Evolutionary conservation across 2,888 invertebrate genomes (phyloP).

Genomic region (Parapristionchus giblindavisi): DNA sequence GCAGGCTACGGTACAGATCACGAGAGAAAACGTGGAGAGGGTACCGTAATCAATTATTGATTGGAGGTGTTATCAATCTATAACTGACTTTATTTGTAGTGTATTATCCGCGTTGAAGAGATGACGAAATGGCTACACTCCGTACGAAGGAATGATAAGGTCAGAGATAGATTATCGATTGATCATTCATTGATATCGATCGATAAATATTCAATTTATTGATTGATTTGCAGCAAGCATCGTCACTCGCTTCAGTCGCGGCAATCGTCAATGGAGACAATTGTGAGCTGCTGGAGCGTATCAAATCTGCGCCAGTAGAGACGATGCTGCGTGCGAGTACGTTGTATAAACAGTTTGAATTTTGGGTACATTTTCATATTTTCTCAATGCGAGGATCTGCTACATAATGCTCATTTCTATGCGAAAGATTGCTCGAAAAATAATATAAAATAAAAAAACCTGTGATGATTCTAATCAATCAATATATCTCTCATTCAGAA

Average conservation of each 20-base stretch:
- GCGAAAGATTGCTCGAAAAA: too few relatives aligned
- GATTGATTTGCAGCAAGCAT: constrained; percentile 1
- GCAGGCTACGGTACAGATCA: neutral
- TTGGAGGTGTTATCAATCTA: neutral
- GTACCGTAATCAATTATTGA: neutral
- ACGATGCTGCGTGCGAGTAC: neutral
- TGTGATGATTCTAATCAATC: too few relatives aligned
- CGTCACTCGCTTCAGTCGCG: neutral
- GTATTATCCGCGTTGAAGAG: neutral
- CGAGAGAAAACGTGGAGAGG: constrained; percentile 18
- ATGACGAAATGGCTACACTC: constrained; percentile 21
- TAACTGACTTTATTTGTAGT: neutral
- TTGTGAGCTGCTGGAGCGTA: constrained; percentile 13
- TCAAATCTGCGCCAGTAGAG: neutral
- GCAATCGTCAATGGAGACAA: constrained; percentile 7
- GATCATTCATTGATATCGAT: neutral
- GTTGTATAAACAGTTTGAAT: too few relatives aligned
- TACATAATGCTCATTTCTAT: too few relatives aligned
- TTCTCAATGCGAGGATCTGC: too few relatives aligned
- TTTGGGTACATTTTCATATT: too few relatives aligned
- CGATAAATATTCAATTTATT: neutral
- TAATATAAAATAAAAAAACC: too few relatives aligned
- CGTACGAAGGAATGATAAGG: constrained; percentile 18
- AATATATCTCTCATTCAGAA: neutral
- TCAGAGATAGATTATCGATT: neutral